Conservation (phyloP, 2,113 vertebrate species). For the Mustelus asterias region DNA sequence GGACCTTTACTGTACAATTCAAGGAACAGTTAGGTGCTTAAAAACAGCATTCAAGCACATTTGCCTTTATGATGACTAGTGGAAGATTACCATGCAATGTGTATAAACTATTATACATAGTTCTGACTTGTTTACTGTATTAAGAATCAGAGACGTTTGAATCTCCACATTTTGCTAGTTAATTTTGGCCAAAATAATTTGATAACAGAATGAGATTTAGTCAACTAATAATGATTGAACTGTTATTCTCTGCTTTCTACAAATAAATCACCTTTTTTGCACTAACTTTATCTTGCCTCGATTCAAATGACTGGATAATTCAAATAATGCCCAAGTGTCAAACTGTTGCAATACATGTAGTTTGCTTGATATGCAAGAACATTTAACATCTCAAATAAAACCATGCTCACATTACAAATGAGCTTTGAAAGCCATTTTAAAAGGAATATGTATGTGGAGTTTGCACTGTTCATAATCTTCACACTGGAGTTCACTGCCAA, state of each 20-base stretch:
- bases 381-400: not conserved
- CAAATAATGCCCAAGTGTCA: no score
- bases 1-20: not conserved
- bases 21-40: not conserved
- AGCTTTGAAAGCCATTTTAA: not conserved
- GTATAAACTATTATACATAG: not conserved
- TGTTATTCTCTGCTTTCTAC: no score
- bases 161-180: not conserved
- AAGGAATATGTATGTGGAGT: not conserved
- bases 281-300: no score
- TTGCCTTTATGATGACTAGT: not conserved
- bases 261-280: no score
- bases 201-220: no score
- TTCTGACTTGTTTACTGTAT: not conserved
- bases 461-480: not conserved
- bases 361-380: no score
- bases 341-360: no score
- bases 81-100: not conserved
- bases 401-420: not conserved
- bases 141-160: not conserved
- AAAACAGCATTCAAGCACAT: not conserved
- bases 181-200: not conserved
- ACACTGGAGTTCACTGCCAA: not conserved
- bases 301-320: no score
- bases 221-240: no score